These are phyloP conservation scores for Mycalesis mineus DNA, from an alignment of 2,888 invertebrate genomes.

Conservation along the genomic window DNA sequence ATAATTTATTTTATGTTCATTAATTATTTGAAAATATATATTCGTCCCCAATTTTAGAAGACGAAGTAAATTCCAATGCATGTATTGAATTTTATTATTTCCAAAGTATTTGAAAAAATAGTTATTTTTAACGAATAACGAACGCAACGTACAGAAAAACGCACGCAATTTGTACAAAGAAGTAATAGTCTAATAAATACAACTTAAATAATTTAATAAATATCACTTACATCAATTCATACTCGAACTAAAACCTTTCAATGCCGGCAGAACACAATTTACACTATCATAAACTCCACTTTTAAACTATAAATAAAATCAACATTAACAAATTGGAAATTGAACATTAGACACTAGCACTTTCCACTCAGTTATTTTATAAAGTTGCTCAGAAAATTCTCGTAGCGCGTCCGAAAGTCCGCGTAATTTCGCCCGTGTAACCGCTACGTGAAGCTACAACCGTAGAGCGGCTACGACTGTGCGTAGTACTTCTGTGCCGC, in stretches of 20 bases:
- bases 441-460: slow-evolving; percentile 37
- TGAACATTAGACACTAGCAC: slow-evolving; percentile 7
- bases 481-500: slow-evolving; percentile 35
- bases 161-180: no score
- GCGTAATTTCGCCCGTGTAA: slow-evolving; percentile 21
- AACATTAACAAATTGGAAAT: neutral
- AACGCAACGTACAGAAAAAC: no score
- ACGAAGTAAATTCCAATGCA: no score
- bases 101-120: no score
- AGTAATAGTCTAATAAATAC: no score
- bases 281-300: slow-evolving; percentile 7
- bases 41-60: no score
- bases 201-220: neutral
- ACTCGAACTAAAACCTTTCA: neutral
- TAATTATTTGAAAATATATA: no score
- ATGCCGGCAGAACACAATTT: neutral
- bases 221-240: slow-evolving; percentile 11
- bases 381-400: neutral
- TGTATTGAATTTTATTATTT: no score
- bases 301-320: neutral
- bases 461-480: slow-evolving; percentile 42
- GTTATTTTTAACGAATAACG: no score
- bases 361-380: slow-evolving; percentile 13
- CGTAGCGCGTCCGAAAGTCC: slow-evolving; percentile 16
- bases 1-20: no score